Percentiles rank a stretch among this genome's conserved stretches.
Evolutionary conservation across 2,888 invertebrate species (phyloP).

Genomic region (Neelides folsomi): DNA sequence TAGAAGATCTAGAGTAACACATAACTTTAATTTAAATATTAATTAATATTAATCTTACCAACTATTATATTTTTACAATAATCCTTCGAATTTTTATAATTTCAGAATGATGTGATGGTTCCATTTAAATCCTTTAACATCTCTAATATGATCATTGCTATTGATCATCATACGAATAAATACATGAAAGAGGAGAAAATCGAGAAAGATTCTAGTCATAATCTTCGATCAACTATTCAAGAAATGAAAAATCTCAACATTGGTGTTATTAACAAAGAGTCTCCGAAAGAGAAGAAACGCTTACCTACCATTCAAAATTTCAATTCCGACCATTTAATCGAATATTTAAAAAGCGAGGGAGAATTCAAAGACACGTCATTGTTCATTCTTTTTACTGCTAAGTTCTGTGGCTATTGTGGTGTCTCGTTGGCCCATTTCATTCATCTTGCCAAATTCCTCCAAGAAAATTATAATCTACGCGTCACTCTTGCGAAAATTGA

Average conservation of each 20-base stretch:
- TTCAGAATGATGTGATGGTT: constrained; percentile 24
- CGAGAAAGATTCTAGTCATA: neutral
- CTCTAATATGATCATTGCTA: constrained; percentile 20
- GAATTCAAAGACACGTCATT: constrained; percentile 11
- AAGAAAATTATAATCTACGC: constrained; percentile 17
- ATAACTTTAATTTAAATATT: no score
- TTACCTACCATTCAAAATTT: neutral
- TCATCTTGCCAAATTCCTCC: constrained; percentile 21
- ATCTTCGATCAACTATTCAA: neutral
- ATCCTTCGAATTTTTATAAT: constrained; percentile 2
- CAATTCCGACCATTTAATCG: constrained; percentile 14
- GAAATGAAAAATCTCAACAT: neutral
- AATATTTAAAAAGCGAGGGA: constrained; percentile 10
- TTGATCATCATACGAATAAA: constrained; percentile 18
- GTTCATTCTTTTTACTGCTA: constrained; percentile 25
- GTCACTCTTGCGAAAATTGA: constrained; percentile 24
- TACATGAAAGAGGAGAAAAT: constrained; percentile 10
- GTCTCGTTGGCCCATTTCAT: constrained; percentile 23
- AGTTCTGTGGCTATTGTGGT: constrained; percentile 30
- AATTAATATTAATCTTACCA: no score
- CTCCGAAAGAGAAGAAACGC: neutral
- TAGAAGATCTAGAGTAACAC: no score
- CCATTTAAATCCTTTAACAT: constrained; percentile 27
- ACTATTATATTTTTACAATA: neutral
- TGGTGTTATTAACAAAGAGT: neutral